Conservation (phyloP, 1,140 invertebrate species). For the Brachionus rubens region DNA sequence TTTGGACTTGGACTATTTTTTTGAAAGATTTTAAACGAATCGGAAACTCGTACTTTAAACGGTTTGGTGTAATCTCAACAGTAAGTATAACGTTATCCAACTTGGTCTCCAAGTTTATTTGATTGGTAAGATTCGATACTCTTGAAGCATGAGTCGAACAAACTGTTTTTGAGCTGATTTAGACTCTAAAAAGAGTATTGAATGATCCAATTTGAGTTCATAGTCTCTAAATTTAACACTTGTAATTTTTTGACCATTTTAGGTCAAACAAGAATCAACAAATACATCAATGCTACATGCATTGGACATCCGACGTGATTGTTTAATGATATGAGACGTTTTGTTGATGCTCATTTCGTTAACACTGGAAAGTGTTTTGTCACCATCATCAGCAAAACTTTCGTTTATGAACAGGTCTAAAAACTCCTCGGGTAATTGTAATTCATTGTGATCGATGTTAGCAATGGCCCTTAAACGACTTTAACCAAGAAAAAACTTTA, state of each 20-base stretch:
- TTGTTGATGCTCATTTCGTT: conserved; percentile 1
- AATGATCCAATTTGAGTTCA: conserved; percentile 26
- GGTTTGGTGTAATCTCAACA: conserved; percentile 23
- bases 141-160: neutral
- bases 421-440: neutral
- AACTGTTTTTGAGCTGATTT: conserved; percentile 19
- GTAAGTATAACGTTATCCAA: neutral
- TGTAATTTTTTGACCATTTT: neutral
- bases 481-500: conserved; percentile 10
- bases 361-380: conserved; percentile 2
- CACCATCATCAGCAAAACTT: neutral
- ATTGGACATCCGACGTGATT: neutral
- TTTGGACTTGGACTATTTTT: neutral
- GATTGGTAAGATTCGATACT: too few relatives aligned
- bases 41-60: conserved; percentile 33
- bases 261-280: conserved; percentile 12
- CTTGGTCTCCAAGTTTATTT: neutral
- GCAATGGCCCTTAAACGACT: neutral
- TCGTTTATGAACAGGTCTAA: neutral
- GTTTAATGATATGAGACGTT: neutral
- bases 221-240: neutral
- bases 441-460: neutral
- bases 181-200: neutral
- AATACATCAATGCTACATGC: conserved; percentile 23
- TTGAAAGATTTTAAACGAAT: conserved; percentile 21